Conservation (phyloP, 2,113 vertebrate species). For the Rhabdornis inornatus region DNA sequence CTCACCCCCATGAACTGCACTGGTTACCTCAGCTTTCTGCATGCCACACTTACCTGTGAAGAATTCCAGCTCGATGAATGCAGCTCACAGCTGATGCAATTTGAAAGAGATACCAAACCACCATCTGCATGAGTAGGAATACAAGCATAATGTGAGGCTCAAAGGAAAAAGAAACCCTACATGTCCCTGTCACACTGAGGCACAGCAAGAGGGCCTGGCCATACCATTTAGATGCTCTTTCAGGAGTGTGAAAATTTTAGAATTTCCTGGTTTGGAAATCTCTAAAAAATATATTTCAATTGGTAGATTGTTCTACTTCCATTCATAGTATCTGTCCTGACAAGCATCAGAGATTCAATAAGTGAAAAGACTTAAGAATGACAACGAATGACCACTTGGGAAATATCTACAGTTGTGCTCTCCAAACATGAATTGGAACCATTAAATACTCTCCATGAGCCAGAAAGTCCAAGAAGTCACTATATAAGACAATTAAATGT, state of each 20-base stretch:
- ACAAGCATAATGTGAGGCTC: not conserved
- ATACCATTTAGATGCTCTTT: not conserved
- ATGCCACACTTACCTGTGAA: constrained; percentile 85
- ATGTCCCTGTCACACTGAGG: not conserved
- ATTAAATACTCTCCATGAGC: not conserved
- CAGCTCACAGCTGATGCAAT: constrained; percentile 93
- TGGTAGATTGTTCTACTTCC: not conserved
- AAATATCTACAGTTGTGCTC: not conserved
- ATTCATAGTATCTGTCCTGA: not conserved
- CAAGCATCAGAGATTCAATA: not conserved
- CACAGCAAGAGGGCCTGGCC: not conserved
- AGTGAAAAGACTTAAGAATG: not conserved
- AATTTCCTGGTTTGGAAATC: not conserved
- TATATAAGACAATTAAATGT: not conserved
- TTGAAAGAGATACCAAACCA: constrained; percentile 98
- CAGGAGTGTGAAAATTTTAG: not conserved
- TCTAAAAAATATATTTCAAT: not conserved
- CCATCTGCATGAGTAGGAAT: constrained; percentile 78
- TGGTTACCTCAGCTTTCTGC: not conserved
- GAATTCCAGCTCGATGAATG: constrained; percentile 94
- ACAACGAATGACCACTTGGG: not conserved
- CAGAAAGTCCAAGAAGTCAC: not conserved
- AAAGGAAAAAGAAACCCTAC: not conserved
- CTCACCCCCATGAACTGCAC: not conserved
- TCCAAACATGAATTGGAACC: not conserved